Conservation (phyloP, 2,113 vertebrate genomes). For the Syngnathus floridae region DNA sequence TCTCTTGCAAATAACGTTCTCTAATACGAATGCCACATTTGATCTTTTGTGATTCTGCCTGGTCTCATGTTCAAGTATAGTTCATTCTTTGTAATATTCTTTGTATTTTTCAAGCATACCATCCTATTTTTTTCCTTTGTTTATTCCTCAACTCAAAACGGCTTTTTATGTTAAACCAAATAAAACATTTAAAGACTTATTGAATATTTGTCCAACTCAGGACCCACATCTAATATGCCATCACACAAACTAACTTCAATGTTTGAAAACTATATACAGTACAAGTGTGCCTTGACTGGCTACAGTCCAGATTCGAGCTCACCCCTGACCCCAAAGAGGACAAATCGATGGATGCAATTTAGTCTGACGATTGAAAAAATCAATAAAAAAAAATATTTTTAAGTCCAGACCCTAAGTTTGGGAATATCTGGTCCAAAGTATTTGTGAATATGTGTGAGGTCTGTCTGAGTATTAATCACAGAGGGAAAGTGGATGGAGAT, state of each 20-base stretch:
- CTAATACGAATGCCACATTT: background rate
- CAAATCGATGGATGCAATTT: background rate
- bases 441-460: conserved; percentile 29
- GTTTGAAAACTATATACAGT: too few relatives aligned
- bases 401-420: background rate
- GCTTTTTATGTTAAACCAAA: background rate
- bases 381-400: background rate
- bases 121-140: background rate
- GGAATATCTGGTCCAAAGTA: background rate
- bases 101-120: background rate
- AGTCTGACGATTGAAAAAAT: background rate
- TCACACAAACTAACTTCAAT: background rate
- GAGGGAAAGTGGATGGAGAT: conserved; percentile 32
- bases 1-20: background rate
- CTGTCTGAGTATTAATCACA: conserved; percentile 29
- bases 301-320: background rate
- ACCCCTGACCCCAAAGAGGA: background rate
- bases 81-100: background rate
- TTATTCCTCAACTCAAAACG: background rate
- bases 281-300: too few relatives aligned
- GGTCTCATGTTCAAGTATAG: background rate
- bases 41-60: background rate
- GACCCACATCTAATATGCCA: background rate
- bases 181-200: background rate
- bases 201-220: background rate